These are phyloP conservation scores for Leucopsar rothschildi DNA, from an alignment of 2,113 vertebrate genomes.

Conservation along the genomic window DNA sequence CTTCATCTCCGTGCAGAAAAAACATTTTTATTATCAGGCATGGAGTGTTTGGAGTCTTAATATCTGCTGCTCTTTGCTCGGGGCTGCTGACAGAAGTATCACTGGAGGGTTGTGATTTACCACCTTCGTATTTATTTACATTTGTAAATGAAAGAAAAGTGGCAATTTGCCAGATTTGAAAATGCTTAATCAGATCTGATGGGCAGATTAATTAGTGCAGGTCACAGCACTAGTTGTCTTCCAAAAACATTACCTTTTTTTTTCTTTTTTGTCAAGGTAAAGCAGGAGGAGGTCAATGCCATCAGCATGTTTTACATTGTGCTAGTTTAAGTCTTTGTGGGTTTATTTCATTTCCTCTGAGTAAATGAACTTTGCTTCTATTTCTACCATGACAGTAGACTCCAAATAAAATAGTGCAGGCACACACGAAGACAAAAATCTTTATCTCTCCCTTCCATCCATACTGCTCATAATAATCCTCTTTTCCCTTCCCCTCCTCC, in stretches of 20 bases:
- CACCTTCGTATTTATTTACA: constrained; percentile 15
- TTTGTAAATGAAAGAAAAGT: not conserved
- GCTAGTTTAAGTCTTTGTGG: constrained; percentile 18
- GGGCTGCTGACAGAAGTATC: not conserved
- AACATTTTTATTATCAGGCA: constrained; percentile 10
- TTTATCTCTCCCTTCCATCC: not conserved
- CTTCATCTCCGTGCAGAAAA: not conserved
- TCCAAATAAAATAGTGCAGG: not conserved
- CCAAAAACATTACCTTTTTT: constrained; percentile 7
- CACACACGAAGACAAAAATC: not conserved
- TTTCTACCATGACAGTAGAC: not conserved
- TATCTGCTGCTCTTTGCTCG: not conserved
- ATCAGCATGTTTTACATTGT: constrained; percentile 3
- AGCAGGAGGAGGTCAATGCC: constrained; percentile 24
- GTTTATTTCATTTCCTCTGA: not conserved
- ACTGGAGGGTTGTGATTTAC: not conserved
- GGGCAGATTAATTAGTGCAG: not conserved
- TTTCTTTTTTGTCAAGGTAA: constrained; percentile 42
- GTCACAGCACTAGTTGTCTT: not conserved
- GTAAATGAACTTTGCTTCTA: not conserved
- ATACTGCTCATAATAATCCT: not conserved
- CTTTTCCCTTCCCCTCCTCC: not conserved
- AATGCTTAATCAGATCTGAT: constrained; percentile 43
- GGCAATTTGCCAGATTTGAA: constrained; percentile 53
- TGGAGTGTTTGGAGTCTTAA: not conserved